A percentile compares a stretch with the other conserved stretches of the same genome.
phyloP scores from a whole-genome alignment of 2,888 invertebrate species.

The Pyrrhosoma nymphula region DNA sequence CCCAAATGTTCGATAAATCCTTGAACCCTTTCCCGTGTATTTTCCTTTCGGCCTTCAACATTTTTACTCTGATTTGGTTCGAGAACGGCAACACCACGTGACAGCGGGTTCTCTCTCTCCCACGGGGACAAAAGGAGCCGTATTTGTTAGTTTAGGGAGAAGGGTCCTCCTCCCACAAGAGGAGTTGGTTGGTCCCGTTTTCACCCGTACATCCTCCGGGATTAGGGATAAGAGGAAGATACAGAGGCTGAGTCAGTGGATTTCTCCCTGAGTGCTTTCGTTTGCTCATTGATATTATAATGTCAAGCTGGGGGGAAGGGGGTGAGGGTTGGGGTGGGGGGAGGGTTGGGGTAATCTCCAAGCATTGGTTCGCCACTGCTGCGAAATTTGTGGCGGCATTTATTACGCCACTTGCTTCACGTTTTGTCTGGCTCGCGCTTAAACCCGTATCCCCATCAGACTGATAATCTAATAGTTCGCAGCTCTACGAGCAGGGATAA shows the following conservation, averaged over 20 bases:
- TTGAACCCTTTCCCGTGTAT: slow-evolving; percentile 28
- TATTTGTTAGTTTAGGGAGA: slow-evolving; percentile 42
- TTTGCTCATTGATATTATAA: not conserved
- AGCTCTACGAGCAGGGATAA: no score
- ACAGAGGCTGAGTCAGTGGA: not conserved
- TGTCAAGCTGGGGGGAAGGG: not conserved
- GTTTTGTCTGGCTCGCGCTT: not conserved
- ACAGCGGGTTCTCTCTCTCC: slow-evolving; percentile 27
- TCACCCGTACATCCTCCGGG: slow-evolving; percentile 14
- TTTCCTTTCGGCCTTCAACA: not conserved
- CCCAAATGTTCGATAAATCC: slow-evolving; percentile 50
- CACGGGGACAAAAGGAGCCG: not conserved
- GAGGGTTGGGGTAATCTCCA: not conserved
- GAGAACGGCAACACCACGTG: slow-evolving; percentile 34
- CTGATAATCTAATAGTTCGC: not conserved
- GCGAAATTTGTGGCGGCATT: slow-evolving; percentile 2
- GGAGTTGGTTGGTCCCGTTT: not conserved
- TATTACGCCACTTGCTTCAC: not conserved
- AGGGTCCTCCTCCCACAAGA: not conserved
- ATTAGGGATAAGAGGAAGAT: slow-evolving; percentile 23
- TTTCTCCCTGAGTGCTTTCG: not conserved
- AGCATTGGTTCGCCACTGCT: not conserved
- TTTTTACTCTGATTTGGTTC: slow-evolving; percentile 57
- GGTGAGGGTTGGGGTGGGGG: no score
- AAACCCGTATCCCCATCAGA: not conserved